Conservation (phyloP, 2,113 vertebrate genomes). For the Proteles cristata region DNA sequence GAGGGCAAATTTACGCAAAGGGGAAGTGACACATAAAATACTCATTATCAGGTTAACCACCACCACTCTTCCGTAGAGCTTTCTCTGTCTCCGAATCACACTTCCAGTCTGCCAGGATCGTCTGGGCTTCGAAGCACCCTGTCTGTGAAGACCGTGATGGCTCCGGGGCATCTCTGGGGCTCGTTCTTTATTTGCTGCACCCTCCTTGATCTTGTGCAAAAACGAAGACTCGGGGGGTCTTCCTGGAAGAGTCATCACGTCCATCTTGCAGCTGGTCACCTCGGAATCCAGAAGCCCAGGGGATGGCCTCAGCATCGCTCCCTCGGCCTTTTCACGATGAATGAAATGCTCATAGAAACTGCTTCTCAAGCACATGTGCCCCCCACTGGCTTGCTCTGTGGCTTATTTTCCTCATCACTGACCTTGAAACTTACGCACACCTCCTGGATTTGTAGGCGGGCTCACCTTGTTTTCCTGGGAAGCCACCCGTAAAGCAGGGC, state of each 20-base stretch:
- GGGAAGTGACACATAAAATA: background rate
- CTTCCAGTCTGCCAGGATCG: background rate
- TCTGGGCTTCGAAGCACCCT: constrained; percentile 6
- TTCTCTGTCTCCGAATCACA: background rate
- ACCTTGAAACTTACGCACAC: constrained; percentile 52
- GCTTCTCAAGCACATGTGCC: constrained; percentile 52
- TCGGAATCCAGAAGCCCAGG: constrained; percentile 55
- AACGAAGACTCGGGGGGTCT: constrained; percentile 19
- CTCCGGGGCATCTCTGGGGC: background rate
- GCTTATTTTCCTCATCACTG: constrained; percentile 66
- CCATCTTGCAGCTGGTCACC: constrained; percentile 38
- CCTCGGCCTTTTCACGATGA: background rate
- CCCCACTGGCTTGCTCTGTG: constrained; percentile 52
- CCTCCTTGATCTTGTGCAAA: constrained; percentile 7
- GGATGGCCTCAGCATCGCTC: constrained; percentile 34
- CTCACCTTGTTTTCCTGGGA: background rate
- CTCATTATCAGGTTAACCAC: background rate
- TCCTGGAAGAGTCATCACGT: constrained; percentile 30
- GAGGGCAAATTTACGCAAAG: background rate
- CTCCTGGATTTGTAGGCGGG: constrained; percentile 11
- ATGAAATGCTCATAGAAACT: constrained; percentile 46
- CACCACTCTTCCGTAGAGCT: background rate
- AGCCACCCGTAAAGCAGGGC: background rate
- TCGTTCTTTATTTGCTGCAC: background rate
- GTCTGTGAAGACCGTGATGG: background rate